Evolutionary conservation across 2,888 invertebrate species (phyloP).

Genomic region (Bellardia bayeri): DNA sequence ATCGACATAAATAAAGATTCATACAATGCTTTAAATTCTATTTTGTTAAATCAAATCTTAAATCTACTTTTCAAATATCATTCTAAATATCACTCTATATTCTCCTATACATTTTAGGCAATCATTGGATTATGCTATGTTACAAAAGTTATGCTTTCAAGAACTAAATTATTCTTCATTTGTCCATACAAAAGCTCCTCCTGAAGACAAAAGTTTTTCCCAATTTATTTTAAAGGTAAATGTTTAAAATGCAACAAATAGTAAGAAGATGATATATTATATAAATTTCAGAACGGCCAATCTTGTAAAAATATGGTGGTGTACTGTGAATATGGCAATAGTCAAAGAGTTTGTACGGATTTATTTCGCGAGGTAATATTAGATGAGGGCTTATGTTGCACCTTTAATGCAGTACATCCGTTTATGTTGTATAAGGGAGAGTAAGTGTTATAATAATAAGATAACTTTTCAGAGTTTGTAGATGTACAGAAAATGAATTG

Average conservation of each 20-base stretch:
- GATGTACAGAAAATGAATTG: too few relatives aligned
- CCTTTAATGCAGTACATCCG: slow-evolving; percentile 90
- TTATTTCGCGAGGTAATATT: slow-evolving; percentile 91
- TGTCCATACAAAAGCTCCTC: slow-evolving; percentile 59
- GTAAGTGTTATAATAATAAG: slow-evolving; percentile 79
- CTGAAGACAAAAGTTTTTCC: slow-evolving; percentile 74
- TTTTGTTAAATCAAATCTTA: too few relatives aligned
- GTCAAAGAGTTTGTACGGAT: slow-evolving; percentile 86
- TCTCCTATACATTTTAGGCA: slow-evolving; percentile 85
- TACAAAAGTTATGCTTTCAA: slow-evolving; percentile 78
- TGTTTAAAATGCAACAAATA: not conserved
- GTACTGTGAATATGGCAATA: slow-evolving; percentile 88
- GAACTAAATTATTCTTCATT: slow-evolving; percentile 75
- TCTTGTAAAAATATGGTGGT: slow-evolving; percentile 89
- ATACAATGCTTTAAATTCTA: too few relatives aligned
- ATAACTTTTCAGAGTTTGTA: not conserved
- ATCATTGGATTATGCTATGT: slow-evolving; percentile 85
- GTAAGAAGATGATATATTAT: not conserved
- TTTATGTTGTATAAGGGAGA: slow-evolving; percentile 86
- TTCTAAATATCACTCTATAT: too few relatives aligned
- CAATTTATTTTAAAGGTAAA: slow-evolving; percentile 76
- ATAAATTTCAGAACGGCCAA: slow-evolving; percentile 87
- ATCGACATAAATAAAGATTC: too few relatives aligned
- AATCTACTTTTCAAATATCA: too few relatives aligned
- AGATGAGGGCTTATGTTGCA: slow-evolving; percentile 93